A percentile compares a stretch with the other conserved stretches of the same genome.
These are phyloP conservation scores for Ranitomeya imitator DNA, from an alignment of 2,113 vertebrate species.

Conservation along the genomic window DNA sequence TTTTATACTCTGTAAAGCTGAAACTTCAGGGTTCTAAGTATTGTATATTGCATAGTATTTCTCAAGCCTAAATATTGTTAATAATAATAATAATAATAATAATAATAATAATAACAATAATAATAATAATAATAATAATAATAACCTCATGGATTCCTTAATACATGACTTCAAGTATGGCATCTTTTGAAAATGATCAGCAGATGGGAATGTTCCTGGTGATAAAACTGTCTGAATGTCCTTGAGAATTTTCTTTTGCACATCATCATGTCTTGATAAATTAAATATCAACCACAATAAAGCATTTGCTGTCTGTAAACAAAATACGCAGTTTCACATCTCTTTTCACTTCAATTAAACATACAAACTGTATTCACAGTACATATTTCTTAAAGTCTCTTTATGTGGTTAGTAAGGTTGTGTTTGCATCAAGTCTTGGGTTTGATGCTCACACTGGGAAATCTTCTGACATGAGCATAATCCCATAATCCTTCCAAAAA, in stretches of 20 bases:
- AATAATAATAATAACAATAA: slow-evolving; percentile 16
- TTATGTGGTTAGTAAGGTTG: not conserved
- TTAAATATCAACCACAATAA: slow-evolving; percentile 47
- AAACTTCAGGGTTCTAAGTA: too few relatives aligned
- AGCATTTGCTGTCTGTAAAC: slow-evolving; percentile 45
- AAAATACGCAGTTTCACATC: not conserved
- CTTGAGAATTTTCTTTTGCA: slow-evolving; percentile 39
- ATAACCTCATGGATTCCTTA: slow-evolving; percentile 53
- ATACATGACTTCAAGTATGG: slow-evolving; percentile 52
- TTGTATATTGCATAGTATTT: not conserved
- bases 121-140: slow-evolving; percentile 15
- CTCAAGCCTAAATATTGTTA: not conserved
- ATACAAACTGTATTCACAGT: not conserved
- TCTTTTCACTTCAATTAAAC: not conserved
- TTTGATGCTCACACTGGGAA: not conserved
- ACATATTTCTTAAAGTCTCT: not conserved
- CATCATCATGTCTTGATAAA: slow-evolving; percentile 41
- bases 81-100: slow-evolving; percentile 1
- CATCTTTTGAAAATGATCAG: slow-evolving; percentile 42
- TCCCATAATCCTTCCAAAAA: too few relatives aligned
- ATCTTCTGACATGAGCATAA: too few relatives aligned
- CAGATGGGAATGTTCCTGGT: slow-evolving; percentile 15
- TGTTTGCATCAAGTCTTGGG: not conserved
- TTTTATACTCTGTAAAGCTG: too few relatives aligned
- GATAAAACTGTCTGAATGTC: slow-evolving; percentile 35